Evolutionary conservation across 2,797 vertebrate genomes (phyloP).

Genomic region (Microctenopoma steveboyesi): DNA sequence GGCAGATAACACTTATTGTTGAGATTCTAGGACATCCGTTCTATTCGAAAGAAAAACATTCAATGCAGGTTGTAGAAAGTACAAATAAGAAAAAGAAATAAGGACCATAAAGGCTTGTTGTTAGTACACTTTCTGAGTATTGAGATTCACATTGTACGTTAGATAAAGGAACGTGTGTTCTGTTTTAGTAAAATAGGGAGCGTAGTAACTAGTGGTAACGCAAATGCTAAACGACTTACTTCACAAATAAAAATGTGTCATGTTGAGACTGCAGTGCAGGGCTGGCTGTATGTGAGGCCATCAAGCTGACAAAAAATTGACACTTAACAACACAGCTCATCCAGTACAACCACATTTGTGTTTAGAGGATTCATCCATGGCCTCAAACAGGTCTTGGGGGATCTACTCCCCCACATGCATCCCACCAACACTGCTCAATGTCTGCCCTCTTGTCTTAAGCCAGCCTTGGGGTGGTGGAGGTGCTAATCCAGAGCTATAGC

Average conservation of each 20-base stretch:
- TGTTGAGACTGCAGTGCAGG: background rate
- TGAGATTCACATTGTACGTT: too few relatives aligned
- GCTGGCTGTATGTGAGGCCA: conserved; percentile 44
- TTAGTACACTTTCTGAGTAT: background rate
- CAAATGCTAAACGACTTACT: background rate
- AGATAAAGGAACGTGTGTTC: background rate
- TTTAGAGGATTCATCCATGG: conserved; percentile 66
- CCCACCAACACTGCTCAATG: conserved; percentile 71
- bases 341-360: conserved; percentile 50
- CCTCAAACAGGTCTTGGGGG: conserved; percentile 71
- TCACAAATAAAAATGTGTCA: background rate
- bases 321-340: conserved; percentile 58
- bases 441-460: conserved; percentile 73
- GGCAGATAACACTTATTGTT: background rate
- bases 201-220: background rate
- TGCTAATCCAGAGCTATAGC: conserved; percentile 68
- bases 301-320: conserved; percentile 59
- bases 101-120: background rate
- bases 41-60: background rate
- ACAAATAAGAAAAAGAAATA: too few relatives aligned
- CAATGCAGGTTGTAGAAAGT: too few relatives aligned
- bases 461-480: conserved; percentile 74
- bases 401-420: conserved; percentile 70
- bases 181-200: background rate
- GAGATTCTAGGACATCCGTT: background rate